Evolutionary conservation across 2,888 invertebrate genomes (phyloP).

Genomic region (Pomacea canaliculata): DNA sequence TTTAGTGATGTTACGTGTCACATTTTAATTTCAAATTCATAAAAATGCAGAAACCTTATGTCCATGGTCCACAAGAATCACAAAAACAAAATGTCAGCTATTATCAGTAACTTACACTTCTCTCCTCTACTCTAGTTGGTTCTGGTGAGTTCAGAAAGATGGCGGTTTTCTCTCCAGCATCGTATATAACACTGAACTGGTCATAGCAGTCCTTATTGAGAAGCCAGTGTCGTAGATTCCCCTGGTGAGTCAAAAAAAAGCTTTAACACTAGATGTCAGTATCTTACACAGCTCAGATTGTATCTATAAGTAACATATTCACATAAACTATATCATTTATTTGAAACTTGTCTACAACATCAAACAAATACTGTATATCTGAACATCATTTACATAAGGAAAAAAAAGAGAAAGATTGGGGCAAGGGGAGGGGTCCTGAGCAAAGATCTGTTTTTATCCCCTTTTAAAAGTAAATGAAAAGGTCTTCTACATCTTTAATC

Average conservation of each 20-base stretch:
- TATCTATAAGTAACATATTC: neutral
- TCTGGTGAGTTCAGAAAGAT: slow-evolving; percentile 92
- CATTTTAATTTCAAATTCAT: too few relatives aligned
- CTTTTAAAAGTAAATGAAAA: too few relatives aligned
- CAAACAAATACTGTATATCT: neutral
- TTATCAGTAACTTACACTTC: slow-evolving; percentile 71
- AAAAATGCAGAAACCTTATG: too few relatives aligned
- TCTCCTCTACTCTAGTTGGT: slow-evolving; percentile 82
- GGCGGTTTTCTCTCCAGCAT: slow-evolving; percentile 83
- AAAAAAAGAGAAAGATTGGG: too few relatives aligned
- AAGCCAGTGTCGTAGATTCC: slow-evolving; percentile 92
- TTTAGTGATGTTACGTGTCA: too few relatives aligned
- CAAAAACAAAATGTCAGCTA: too few relatives aligned
- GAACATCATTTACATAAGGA: too few relatives aligned
- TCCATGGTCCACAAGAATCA: too few relatives aligned
- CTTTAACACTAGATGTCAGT: neutral
- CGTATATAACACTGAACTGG: slow-evolving; percentile 91
- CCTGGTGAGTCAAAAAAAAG: slow-evolving; percentile 70
- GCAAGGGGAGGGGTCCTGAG: too few relatives aligned
- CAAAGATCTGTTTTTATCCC: too few relatives aligned
- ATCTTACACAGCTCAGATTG: neutral
- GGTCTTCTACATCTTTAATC: too few relatives aligned
- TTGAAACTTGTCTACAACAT: neutral
- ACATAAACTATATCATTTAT: neutral
- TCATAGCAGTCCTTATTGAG: slow-evolving; percentile 95